A percentile compares a stretch with the other conserved stretches of the same genome.
Conservation (phyloP, 2,113 vertebrate genomes). For the Panurus biarmicus region DNA sequence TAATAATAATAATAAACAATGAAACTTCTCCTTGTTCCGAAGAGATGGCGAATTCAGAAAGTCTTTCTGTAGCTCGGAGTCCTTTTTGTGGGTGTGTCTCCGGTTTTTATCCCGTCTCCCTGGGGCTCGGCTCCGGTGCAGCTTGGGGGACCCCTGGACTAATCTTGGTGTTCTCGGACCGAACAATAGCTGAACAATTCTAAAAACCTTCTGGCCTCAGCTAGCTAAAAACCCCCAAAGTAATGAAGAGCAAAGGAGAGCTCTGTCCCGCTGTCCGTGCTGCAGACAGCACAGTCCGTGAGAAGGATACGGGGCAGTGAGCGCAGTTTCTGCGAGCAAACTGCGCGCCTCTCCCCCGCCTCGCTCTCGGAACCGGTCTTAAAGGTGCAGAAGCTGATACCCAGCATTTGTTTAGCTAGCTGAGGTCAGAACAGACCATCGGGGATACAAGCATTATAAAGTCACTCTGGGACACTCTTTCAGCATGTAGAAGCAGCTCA, state of each 20-base stretch:
- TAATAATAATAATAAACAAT: background rate
- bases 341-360: background rate
- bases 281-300: background rate
- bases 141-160: too few species aligned
- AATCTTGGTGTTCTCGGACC: background rate
- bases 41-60: background rate
- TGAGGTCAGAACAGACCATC: too few species aligned
- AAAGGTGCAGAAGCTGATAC: background rate
- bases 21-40: background rate
- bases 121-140: rapidly evolving
- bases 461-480: background rate
- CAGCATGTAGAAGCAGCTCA: background rate
- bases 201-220: background rate
- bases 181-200: background rate
- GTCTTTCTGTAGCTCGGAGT: background rate
- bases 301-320: background rate
- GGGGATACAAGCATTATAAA: too few species aligned
- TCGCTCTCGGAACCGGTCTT: background rate
- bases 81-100: background rate
- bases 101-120: background rate
- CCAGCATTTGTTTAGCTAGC: too few species aligned
- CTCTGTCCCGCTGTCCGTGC: background rate
- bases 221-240: too few species aligned
- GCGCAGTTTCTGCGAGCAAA: background rate
- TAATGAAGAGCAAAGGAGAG: background rate